phyloP scores from a whole-genome alignment of 2,888 invertebrate genomes.

The Xanthorhoe designata region DNA sequence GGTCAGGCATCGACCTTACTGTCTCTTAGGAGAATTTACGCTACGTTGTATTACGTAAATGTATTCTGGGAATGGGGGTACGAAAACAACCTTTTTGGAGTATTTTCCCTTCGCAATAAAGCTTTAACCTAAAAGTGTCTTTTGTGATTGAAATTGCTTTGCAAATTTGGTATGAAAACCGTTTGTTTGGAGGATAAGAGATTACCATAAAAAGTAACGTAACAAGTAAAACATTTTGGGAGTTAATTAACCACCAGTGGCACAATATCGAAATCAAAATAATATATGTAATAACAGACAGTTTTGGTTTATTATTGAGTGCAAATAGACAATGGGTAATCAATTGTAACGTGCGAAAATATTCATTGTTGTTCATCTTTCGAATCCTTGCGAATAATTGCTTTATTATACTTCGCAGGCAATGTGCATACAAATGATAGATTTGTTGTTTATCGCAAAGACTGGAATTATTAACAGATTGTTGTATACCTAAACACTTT shows the following conservation, averaged over 20 bases:
- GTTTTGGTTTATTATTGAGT: conserved; percentile 10
- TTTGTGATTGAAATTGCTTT: neutral
- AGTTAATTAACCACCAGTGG: neutral
- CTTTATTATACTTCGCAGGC: conserved; percentile 8
- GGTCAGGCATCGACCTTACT: conserved; percentile 41
- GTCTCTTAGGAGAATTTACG: conserved; percentile 33
- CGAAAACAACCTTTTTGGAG: conserved; percentile 11
- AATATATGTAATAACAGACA: neutral
- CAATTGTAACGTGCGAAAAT: conserved; percentile 20
- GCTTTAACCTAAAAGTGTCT: neutral
- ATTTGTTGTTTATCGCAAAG: conserved; percentile 6
- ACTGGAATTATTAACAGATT: neutral
- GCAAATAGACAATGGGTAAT: conserved; percentile 27
- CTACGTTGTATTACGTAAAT: conserved; percentile 28
- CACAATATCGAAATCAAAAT: neutral
- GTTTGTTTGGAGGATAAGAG: neutral
- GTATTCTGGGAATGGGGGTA: conserved; percentile 11
- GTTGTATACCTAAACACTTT: neutral
- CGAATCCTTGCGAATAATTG: conserved; percentile 19
- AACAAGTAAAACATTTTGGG: neutral
- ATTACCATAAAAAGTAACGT: neutral
- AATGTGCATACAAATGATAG: conserved; percentile 19
- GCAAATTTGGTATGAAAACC: too few species aligned
- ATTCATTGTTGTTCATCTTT: conserved; percentile 17
- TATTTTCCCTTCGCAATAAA: neutral